A percentile compares a stretch with the other conserved stretches of the same genome.
phyloP scores from a whole-genome alignment of 2,113 vertebrate genomes.

The Xerus inauris region DNA sequence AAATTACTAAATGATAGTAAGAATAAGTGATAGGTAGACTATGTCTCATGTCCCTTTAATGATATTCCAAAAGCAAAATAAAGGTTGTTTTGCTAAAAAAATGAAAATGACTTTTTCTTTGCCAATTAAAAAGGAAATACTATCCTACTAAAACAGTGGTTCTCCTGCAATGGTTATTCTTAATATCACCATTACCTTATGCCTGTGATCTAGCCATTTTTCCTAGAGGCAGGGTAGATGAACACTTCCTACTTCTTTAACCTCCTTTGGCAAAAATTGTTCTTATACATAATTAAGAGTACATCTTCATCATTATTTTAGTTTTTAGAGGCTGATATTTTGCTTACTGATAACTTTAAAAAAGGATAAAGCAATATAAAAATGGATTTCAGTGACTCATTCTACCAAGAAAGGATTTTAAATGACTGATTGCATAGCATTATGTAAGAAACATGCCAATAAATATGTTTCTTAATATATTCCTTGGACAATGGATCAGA shows the following conservation, averaged over 20 bases:
- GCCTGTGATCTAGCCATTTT: not conserved
- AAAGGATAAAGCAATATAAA: conserved; percentile 16
- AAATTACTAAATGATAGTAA: conserved; percentile 75
- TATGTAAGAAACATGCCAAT: not conserved
- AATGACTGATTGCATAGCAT: not conserved
- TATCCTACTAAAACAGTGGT: not conserved
- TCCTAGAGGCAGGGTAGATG: not conserved
- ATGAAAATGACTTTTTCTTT: not conserved
- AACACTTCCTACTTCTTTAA: not conserved
- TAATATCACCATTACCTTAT: not conserved
- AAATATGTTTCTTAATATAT: conserved; percentile 20
- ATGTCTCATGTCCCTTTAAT: conserved; percentile 19
- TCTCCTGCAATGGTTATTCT: conserved; percentile 14
- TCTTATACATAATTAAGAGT: conserved; percentile 19
- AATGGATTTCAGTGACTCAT: conserved; percentile 21
- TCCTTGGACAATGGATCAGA: not conserved
- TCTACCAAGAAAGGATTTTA: conserved; percentile 25
- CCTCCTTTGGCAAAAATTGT: not conserved
- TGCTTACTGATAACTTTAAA: not conserved
- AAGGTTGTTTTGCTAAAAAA: conserved; percentile 4
- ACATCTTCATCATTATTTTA: conserved; percentile 3
- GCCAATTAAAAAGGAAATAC: conserved; percentile 18
- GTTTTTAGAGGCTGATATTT: not conserved
- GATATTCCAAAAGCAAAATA: conserved; percentile 39
- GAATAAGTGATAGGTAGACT: conserved; percentile 62